phyloP scores from a whole-genome alignment of 2,888 invertebrate species.

The Coleophora flavipennella region DNA sequence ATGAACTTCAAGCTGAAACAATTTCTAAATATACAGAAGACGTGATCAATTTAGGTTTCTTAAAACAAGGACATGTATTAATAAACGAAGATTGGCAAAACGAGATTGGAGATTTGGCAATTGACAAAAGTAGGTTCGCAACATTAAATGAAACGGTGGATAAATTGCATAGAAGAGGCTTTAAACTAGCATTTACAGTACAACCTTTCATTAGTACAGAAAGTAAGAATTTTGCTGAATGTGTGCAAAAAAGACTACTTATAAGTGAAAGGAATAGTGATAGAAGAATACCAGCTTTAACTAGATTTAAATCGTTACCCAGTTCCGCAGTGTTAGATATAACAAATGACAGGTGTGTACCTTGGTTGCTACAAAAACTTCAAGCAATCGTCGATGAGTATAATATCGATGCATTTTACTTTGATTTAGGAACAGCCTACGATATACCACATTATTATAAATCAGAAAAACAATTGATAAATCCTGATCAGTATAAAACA shows the following conservation, averaged over 20 bases:
- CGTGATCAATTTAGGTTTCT: slow-evolving; percentile 82
- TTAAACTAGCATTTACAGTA: slow-evolving; percentile 89
- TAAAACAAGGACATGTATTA: slow-evolving; percentile 84
- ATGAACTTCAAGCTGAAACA: slow-evolving; percentile 77
- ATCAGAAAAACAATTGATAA: slow-evolving; percentile 79
- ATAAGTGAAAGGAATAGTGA: slow-evolving; percentile 87
- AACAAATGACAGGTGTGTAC: slow-evolving; percentile 84
- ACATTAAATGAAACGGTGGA: slow-evolving; percentile 84
- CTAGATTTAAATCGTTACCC: slow-evolving; percentile 83
- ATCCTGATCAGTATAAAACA: slow-evolving; percentile 88
- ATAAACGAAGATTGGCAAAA: slow-evolving; percentile 89
- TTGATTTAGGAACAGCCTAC: slow-evolving; percentile 86
- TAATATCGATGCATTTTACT: slow-evolving; percentile 87
- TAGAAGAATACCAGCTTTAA: slow-evolving; percentile 84
- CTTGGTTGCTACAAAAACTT: slow-evolving; percentile 85
- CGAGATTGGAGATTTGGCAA: slow-evolving; percentile 86
- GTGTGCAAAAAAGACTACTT: slow-evolving; percentile 81
- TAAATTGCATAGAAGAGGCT: slow-evolving; percentile 86
- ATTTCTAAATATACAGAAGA: slow-evolving; percentile 88
- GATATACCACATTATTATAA: slow-evolving; percentile 91
- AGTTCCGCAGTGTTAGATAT: slow-evolving; percentile 91
- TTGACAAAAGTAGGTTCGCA: slow-evolving; percentile 85
- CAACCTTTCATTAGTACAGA: slow-evolving; percentile 93
- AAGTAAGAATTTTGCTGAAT: slow-evolving; percentile 85
- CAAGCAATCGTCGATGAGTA: slow-evolving; percentile 79